A percentile compares a stretch with the other conserved stretches of the same genome.
Evolutionary conservation across 2,113 vertebrate genomes (phyloP).

Genomic region (Otolemur garnettii): DNA sequence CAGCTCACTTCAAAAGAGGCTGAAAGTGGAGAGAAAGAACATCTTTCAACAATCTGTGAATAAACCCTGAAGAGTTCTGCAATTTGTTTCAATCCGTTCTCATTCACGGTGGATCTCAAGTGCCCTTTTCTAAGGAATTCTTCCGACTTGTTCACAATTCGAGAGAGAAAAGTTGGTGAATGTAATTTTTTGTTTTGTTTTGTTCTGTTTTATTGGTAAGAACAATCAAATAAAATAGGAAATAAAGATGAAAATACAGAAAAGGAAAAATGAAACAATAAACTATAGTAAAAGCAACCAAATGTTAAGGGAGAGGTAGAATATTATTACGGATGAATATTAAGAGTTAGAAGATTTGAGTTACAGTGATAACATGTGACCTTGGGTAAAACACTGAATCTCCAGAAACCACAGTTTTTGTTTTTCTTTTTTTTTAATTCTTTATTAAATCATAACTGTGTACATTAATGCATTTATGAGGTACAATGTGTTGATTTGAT

Average conservation of each 20-base stretch:
- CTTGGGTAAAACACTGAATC: not conserved
- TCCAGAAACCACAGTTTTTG: not conserved
- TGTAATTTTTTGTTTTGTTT: not conserved
- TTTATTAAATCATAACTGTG: no score
- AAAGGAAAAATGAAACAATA: not conserved
- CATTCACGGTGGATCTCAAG: not conserved
- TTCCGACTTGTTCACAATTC: not conserved
- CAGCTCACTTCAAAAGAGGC: slow-evolving; percentile 33
- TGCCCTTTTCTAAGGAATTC: slow-evolving; percentile 2
- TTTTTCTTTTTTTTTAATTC: no score
- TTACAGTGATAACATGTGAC: not conserved
- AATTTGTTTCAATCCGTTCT: not conserved
- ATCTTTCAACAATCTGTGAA: not conserved
- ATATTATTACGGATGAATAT: not conserved
- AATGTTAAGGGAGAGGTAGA: not conserved
- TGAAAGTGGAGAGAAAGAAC: not conserved
- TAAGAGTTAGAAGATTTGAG: not conserved
- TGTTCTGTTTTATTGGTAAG: not conserved
- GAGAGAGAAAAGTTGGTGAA: not conserved
- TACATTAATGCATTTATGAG: no score
- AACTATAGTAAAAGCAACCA: not conserved
- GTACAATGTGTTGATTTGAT: no score
- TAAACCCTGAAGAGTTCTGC: slow-evolving; percentile 22
- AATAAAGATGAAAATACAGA: not conserved
- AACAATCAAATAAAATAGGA: not conserved